phyloP scores from a whole-genome alignment of 2,113 vertebrate species.

The Empidonax alnorum region DNA sequence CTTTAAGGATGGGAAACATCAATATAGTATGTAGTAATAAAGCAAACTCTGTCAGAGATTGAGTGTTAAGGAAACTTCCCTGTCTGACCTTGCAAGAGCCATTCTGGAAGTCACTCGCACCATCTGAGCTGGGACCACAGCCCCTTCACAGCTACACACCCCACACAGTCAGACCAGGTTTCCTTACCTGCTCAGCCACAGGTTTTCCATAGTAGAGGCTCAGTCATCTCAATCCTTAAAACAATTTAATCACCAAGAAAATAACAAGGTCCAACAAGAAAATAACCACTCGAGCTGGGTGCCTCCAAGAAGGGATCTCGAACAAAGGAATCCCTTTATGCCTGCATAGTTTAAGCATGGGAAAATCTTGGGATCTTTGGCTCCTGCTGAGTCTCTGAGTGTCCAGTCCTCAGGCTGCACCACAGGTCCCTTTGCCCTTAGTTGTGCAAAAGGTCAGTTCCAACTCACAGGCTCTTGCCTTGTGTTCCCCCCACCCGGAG shows the following conservation, averaged over 20 bases:
- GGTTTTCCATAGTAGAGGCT: not conserved
- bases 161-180: not conserved
- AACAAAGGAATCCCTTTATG: not conserved
- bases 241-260: not conserved
- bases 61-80: not conserved
- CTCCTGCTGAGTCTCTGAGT: fast-evolving
- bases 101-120: fast-evolving
- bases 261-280: not conserved
- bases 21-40: not conserved
- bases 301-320: not conserved
- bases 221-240: not conserved
- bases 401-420: fast-evolving
- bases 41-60: not conserved
- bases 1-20: not conserved
- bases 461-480: fast-evolving
- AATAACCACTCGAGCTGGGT: not conserved
- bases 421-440: fast-evolving
- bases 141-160: not conserved
- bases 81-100: not conserved
- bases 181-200: not conserved
- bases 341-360: not conserved
- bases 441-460: not conserved
- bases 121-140: not conserved
- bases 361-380: fast-evolving
- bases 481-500: not conserved